Percentiles rank a stretch among this genome's conserved stretches.
These are phyloP conservation scores for Diorhabda elongata DNA, from an alignment of 1,140 invertebrate genomes.

Conservation along the genomic window DNA sequence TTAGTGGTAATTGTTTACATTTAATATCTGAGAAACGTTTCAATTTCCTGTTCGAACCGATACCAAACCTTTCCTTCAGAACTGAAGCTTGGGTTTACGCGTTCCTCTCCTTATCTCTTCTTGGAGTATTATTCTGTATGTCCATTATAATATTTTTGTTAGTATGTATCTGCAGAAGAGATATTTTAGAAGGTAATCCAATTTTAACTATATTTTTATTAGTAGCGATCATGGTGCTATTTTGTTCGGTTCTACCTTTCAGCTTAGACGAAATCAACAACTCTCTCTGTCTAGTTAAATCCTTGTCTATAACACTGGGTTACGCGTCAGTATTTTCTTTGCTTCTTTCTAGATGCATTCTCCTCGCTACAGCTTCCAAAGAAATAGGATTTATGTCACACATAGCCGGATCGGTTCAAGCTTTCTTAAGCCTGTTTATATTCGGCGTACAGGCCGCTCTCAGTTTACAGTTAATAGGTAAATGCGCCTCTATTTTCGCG, in stretches of 20 bases:
- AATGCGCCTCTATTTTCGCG: constrained; percentile 48
- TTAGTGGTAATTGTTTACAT: constrained; percentile 25
- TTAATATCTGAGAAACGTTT: constrained; percentile 1
- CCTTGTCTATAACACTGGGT: constrained; percentile 50
- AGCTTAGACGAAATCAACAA: constrained; percentile 46
- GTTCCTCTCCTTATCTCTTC: constrained; percentile 48
- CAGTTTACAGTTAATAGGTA: constrained; percentile 48
- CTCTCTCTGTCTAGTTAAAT: constrained; percentile 33
- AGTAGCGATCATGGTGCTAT: constrained; percentile 51
- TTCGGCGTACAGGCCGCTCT: constrained; percentile 53
- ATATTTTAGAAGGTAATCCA: constrained; percentile 53
- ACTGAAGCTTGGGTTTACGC: constrained; percentile 52
- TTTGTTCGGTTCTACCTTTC: constrained; percentile 55
- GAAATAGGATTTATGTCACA: constrained; percentile 59
- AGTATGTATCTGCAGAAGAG: constrained; percentile 46
- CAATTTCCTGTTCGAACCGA: background rate
- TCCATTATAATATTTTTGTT: constrained; percentile 51
- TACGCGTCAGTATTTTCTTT: constrained; percentile 55
- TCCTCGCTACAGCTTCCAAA: constrained; percentile 55
- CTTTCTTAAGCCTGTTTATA: constrained; percentile 55
- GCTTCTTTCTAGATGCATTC: constrained; percentile 54
- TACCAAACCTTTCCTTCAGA: constrained; percentile 32
- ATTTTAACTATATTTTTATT: constrained; percentile 48
- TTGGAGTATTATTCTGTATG: constrained; percentile 50
- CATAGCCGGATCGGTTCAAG: constrained; percentile 57